Conservation (phyloP, 1,140 invertebrate species). For the Saccostrea cuccullata region DNA sequence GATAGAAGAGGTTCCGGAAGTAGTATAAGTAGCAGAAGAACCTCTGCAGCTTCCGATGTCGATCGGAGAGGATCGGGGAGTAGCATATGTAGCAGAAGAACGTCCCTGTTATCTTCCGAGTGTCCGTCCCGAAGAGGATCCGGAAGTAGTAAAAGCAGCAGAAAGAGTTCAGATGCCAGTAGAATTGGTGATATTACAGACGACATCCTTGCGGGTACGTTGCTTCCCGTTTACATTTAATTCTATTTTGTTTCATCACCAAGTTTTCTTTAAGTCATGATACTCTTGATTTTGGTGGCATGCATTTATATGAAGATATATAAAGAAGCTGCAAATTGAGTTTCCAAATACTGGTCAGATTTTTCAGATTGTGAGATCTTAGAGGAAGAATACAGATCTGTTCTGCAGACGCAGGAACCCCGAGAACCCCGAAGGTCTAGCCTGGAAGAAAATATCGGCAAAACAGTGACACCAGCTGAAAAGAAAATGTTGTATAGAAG, state of each 20-base stretch:
- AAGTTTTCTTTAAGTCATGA: too few species aligned
- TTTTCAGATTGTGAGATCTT: conserved; percentile 68
- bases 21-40: conserved; percentile 66
- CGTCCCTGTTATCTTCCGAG: conserved; percentile 67
- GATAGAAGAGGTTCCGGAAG: conserved; percentile 63
- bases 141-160: conserved; percentile 66
- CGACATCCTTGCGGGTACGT: conserved; percentile 64
- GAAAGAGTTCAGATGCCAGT: conserved; percentile 69
- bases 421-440: conserved; percentile 56
- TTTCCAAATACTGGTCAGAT: conserved; percentile 51
- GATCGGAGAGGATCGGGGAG: conserved; percentile 68
- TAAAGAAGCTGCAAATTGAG: not conserved
- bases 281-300: too few species aligned
- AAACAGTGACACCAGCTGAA: conserved; percentile 53
- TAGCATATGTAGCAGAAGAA: conserved; percentile 65
- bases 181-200: conserved; percentile 67
- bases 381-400: conserved; percentile 64
- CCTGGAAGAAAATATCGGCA: conserved; percentile 47
- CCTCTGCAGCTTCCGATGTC: conserved; percentile 68
- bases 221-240: not conserved
- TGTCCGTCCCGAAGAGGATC: conserved; percentile 66
- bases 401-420: conserved; percentile 56
- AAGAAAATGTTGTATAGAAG: conserved; percentile 64
- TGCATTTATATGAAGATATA: not conserved
- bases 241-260: not conserved